These are phyloP conservation scores for Poeciliopsis infans DNA, from an alignment of 2,797 vertebrate genomes.

Conservation along the genomic window DNA sequence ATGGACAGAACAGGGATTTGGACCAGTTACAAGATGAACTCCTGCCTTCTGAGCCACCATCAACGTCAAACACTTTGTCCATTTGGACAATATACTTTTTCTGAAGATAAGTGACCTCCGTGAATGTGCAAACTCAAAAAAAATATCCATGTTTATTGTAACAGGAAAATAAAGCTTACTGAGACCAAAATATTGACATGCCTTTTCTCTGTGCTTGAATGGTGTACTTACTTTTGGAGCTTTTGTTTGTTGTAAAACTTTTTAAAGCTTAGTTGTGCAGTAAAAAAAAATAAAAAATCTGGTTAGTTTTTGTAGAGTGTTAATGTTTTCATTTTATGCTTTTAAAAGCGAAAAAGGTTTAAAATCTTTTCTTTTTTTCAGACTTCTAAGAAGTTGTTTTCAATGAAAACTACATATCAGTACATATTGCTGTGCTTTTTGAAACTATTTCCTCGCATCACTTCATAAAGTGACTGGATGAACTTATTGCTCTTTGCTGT, in stretches of 20 bases:
- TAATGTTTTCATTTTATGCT: background rate
- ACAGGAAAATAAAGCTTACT: background rate
- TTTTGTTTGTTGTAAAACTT: background rate
- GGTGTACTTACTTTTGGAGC: background rate
- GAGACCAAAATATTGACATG: background rate
- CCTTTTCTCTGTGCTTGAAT: background rate
- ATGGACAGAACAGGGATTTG: background rate
- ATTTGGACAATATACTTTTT: background rate
- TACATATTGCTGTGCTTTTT: background rate
- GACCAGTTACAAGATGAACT: background rate
- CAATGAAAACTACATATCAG: too few species aligned
- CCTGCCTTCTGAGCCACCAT: background rate
- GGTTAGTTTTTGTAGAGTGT: background rate
- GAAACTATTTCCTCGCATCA: background rate
- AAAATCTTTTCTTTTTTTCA: background rate
- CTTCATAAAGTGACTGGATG: conserved; percentile 2
- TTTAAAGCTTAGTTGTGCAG: background rate
- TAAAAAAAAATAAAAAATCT: background rate
- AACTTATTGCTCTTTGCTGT: conserved; percentile 18
- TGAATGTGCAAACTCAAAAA: background rate
- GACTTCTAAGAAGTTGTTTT: background rate
- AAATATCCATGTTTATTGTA: background rate
- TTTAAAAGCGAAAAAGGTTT: background rate
- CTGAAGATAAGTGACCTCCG: background rate
- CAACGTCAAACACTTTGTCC: background rate